Conservation (phyloP, 2,113 vertebrate species). For the Serilophus lunatus region DNA sequence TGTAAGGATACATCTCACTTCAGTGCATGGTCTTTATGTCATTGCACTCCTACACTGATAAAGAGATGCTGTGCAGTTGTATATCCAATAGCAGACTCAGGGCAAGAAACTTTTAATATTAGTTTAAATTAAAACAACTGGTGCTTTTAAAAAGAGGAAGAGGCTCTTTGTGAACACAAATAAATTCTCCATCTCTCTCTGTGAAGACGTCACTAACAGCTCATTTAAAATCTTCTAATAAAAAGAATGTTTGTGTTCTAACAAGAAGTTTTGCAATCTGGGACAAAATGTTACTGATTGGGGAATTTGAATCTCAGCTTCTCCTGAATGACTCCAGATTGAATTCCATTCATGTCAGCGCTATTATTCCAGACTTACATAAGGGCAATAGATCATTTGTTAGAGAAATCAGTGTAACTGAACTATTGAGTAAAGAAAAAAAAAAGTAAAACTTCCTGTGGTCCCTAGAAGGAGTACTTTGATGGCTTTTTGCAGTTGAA, state of each 20-base stretch:
- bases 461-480: background rate
- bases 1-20: background rate
- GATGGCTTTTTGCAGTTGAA: background rate
- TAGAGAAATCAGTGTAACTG: background rate
- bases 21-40: background rate
- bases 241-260: constrained; percentile 23
- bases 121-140: constrained; percentile 15
- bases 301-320: constrained; percentile 32
- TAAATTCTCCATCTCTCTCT: background rate
- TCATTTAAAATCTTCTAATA: constrained; percentile 1
- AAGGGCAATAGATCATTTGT: background rate
- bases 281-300: constrained; percentile 24
- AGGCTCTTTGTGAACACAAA: constrained; percentile 38
- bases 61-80: background rate
- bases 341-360: background rate
- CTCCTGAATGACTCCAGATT: constrained; percentile 54
- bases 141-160: background rate
- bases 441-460: background rate
- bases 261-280: constrained; percentile 1
- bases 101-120: background rate
- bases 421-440: constrained; percentile 32
- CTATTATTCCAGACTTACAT: background rate
- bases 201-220: constrained; percentile 48
- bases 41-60: background rate
- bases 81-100: background rate